Base-by-base conservation (phyloP, 2,113 vertebrate species). In the Larimichthys polyactis region DNA sequence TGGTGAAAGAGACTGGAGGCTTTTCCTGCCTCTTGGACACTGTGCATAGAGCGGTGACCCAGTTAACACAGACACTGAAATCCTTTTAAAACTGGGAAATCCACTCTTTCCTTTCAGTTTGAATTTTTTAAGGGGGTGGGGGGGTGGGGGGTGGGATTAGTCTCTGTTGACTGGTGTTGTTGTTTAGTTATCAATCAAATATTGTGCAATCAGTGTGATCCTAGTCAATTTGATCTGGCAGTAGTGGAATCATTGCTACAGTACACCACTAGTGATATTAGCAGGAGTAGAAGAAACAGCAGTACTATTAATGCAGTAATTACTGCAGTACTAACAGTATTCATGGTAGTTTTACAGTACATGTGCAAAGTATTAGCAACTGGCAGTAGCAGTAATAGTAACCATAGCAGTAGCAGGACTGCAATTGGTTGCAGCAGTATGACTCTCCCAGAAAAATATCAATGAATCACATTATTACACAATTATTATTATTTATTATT, bases 31-130 rank as follows among this genome's bases (percentile, higher is more conserved):
- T 84, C 71, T 58, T 70, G 64, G 76, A 79, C 57, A 55, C 60
- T 40, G 65, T 46, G 48, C 79, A 63, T 11, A 24, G 62, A 17
- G 72, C 44, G 43, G 68, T 82, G 83, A 81, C 78, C 74, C 84
- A 74, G 62, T 86, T 81, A 69, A 66, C 68, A 49, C 78, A 77
- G 36, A 64, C 48, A 73, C 78, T 36, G 17, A 68, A 78, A 85
- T 77, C 78, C 73, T 51, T 57, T 77, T 48, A 44, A 79, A 49
- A 49, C 22, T 11, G 51, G 64, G 43, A 29, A 63, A 68, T 48
- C 62, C 54, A 27, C 68, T 2, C 24, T n/a, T 68, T 49, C 54
- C 57, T 55, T 17, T 82, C 57, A 55, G 66, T 32, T 11, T 32
- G 22, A 70, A 27, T 57, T 58, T 73, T 11, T 9, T 1, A 6